These are phyloP conservation scores for Geococcyx californianus DNA, from an alignment of 2,113 vertebrate genomes.

Conservation along the genomic window DNA sequence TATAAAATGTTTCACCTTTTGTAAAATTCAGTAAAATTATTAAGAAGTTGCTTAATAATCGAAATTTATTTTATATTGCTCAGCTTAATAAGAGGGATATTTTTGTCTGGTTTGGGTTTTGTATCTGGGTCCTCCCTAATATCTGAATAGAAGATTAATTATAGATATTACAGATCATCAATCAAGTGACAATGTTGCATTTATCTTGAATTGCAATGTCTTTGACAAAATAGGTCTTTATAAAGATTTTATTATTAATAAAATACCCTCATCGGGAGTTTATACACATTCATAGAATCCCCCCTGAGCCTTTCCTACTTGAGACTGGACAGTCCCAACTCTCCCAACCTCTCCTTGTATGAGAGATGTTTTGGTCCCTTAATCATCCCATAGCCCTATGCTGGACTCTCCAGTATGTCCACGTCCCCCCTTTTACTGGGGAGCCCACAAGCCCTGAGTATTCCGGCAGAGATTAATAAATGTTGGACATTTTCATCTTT, in stretches of 20 bases:
- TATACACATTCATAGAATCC: background rate
- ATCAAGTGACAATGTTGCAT: background rate
- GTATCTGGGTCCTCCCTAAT: background rate
- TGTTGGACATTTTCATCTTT: background rate
- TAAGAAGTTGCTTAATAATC: background rate
- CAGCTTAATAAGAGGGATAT: background rate
- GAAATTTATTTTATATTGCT: background rate
- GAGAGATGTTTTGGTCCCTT: background rate
- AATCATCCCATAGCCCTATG: no score
- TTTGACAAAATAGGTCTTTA: background rate
- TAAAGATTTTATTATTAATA: constrained; percentile 28
- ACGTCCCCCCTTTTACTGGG: background rate
- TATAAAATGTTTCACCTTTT: background rate
- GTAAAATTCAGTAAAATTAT: background rate
- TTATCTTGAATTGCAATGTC: constrained; percentile 3
- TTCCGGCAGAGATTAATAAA: background rate
- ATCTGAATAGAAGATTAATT: background rate
- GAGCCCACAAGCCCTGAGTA: background rate
- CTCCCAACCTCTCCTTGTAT: background rate
- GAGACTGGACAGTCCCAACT: background rate
- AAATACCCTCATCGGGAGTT: background rate
- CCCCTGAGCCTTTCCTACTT: background rate
- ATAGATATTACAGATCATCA: background rate
- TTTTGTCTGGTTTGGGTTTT: background rate
- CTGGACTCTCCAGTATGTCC: background rate